Evolutionary conservation across 2,113 vertebrate species (phyloP).

Genomic region (Pomatorhinus ruficollis): DNA sequence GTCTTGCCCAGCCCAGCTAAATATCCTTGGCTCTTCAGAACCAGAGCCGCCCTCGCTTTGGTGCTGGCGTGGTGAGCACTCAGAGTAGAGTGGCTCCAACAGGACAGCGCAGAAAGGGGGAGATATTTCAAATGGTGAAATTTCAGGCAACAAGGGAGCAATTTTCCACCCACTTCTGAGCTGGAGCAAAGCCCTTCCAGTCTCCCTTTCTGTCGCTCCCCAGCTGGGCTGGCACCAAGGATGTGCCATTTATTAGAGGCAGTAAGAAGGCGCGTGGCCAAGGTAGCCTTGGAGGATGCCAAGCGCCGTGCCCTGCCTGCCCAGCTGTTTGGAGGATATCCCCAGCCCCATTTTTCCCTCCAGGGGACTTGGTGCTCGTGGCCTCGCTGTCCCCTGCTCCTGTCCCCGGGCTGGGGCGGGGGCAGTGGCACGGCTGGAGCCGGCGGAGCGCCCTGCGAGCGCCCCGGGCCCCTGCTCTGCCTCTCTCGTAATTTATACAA

Average conservation of each 20-base stretch:
- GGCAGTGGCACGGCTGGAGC: not conserved
- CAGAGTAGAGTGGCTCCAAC: constrained; percentile 34
- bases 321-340: not conserved
- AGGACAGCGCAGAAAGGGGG: not conserved
- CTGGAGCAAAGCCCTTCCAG: constrained; percentile 46
- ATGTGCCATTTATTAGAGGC: constrained; percentile 13
- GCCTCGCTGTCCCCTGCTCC: not conserved
- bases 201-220: constrained; percentile 1
- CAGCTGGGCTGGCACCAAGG: constrained; percentile 53
- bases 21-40: constrained; percentile 16
- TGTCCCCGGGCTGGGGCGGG: not conserved
- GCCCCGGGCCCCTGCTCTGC: not conserved
- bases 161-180: constrained; percentile 64
- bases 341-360: too few species aligned
- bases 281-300: not conserved
- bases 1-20: constrained; percentile 4
- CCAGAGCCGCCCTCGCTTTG: not conserved
- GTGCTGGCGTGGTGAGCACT: constrained; percentile 11
- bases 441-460: not conserved
- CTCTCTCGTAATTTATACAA: constrained; percentile 64
- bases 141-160: constrained; percentile 50
- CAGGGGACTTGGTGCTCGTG: rapidly evolving
- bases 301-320: not conserved
- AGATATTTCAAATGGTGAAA: constrained; percentile 22
- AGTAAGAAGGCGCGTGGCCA: constrained; percentile 35